Conservation (phyloP, 2,797 vertebrate genomes). For the Telmatherina bonti region DNA sequence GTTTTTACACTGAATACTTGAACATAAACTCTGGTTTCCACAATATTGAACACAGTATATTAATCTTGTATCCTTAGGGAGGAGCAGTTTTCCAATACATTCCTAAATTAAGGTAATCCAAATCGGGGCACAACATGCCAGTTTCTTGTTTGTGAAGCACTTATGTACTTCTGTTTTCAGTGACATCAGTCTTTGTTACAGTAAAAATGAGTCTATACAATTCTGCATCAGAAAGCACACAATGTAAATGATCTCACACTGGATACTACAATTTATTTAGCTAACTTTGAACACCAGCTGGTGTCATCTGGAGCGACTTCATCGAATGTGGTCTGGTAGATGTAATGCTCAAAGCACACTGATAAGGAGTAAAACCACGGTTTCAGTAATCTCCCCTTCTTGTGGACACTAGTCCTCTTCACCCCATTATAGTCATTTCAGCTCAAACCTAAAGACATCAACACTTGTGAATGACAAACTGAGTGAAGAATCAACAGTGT, state of each 20-base stretch:
- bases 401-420: slow-evolving; percentile 5
- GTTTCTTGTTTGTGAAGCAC: neutral
- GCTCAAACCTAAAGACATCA: slow-evolving; percentile 24
- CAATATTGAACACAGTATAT: neutral
- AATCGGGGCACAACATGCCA: neutral
- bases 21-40: neutral
- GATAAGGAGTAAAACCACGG: too few relatives aligned
- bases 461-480: slow-evolving; percentile 30
- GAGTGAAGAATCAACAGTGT: slow-evolving; percentile 41
- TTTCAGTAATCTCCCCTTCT: too few relatives aligned
- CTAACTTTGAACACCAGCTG: slow-evolving; percentile 39
- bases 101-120: neutral
- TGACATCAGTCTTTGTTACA: neutral
- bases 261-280: slow-evolving; percentile 29
- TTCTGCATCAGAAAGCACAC: slow-evolving; percentile 6
- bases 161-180: neutral
- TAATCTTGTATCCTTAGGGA: neutral
- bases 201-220: neutral
- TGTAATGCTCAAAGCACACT: slow-evolving; percentile 12
- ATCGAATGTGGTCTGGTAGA: slow-evolving; percentile 19
- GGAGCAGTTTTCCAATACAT: neutral
- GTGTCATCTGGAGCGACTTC: slow-evolving; percentile 21
- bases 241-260: slow-evolving; percentile 11
- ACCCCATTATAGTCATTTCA: slow-evolving; percentile 16
- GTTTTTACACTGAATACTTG: neutral